These are phyloP conservation scores for Ceratoteleas bidentatus DNA, from an alignment of 1,140 invertebrate species.

Conservation along the genomic window DNA sequence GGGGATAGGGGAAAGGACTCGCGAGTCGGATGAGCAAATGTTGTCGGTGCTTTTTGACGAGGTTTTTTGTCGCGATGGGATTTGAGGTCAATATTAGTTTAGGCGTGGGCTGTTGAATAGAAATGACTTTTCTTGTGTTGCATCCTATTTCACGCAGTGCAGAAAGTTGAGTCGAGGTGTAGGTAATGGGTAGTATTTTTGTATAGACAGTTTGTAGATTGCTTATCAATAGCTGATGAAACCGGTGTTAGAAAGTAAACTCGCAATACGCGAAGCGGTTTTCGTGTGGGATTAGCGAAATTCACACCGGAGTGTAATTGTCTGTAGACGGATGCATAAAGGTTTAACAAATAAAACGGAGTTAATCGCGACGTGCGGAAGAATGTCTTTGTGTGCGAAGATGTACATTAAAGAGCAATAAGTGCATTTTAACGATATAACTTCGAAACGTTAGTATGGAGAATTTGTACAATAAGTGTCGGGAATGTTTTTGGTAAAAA, in stretches of 20 bases:
- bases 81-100: neutral
- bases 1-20: neutral
- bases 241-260: conserved; percentile 3
- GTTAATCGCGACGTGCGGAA: too few relatives aligned
- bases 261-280: neutral
- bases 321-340: conserved; percentile 16
- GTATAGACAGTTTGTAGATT: neutral
- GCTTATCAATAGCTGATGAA: neutral
- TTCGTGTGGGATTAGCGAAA: neutral
- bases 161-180: neutral
- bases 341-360: conserved; percentile 19
- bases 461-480: too few relatives aligned
- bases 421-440: too few relatives aligned
- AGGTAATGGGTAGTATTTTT: neutral
- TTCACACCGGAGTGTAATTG: conserved; percentile 6
- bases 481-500: conserved; percentile 1
- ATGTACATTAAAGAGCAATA: too few relatives aligned
- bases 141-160: too few relatives aligned
- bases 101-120: neutral
- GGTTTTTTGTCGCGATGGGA: neutral
- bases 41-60: neutral
- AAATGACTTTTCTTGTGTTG: neutral
- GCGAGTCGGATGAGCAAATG: neutral
- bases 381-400: too few relatives aligned
- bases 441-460: too few relatives aligned